These are phyloP conservation scores for Micropterix aruncella DNA, from an alignment of 2,888 invertebrate species.

Conservation along the genomic window DNA sequence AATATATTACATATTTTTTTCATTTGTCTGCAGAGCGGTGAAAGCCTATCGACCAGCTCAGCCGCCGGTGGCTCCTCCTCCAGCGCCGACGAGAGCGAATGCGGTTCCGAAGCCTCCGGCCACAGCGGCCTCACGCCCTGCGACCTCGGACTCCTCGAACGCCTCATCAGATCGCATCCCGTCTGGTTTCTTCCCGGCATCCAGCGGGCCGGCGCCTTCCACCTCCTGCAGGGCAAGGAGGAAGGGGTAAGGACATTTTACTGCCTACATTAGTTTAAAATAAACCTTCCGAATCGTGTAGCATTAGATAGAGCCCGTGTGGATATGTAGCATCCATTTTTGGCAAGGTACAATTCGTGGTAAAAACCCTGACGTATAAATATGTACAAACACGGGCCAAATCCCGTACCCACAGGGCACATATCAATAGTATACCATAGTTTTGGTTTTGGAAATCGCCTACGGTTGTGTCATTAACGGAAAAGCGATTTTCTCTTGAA, in stretches of 20 bases:
- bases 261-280: no score
- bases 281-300: no score
- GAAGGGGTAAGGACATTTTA: conserved; percentile 85
- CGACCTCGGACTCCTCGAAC: conserved; percentile 73
- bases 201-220: conserved; percentile 85
- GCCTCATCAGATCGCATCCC: conserved; percentile 81
- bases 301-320: no score
- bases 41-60: conserved; percentile 39
- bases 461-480: no score
- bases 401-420: no score
- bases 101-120: conserved; percentile 41
- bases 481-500: no score
- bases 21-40: conserved; percentile 40
- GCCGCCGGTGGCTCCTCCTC: conserved; percentile 25
- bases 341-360: no score
- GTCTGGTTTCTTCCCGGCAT: conserved; percentile 94
- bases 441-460: no score
- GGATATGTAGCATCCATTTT: no score
- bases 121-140: conserved; percentile 62
- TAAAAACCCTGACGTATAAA: no score
- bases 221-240: conserved; percentile 85
- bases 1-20: conserved; percentile 3
- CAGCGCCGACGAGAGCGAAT: conserved; percentile 31
- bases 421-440: no score
- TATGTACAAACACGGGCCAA: no score